Evolutionary conservation across 2,113 vertebrate species (phyloP), one percentile per base, ranked within the genome.

Genomic region (Ellobius talpinus): DNA sequence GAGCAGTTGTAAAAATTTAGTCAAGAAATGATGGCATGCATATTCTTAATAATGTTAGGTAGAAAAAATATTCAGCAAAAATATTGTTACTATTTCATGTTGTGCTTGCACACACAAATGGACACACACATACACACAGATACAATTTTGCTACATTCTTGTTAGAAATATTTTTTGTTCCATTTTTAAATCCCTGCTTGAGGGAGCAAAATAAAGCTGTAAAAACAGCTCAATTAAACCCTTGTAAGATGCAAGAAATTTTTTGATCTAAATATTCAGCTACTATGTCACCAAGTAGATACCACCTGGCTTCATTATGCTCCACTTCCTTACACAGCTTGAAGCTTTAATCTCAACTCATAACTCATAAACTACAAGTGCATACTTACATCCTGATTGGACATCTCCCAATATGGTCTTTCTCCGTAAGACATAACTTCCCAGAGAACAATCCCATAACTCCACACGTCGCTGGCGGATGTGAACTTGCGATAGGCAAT

Each of bases 371-470:
- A 36, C 52, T 91, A 78, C 42, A 96, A 86, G 86, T 97, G 99
- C 99, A 89, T 97, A 99, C 99, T 99, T 98, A 99, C 99, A 97
- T 99, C 99, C 98, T 99, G 99, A 98, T 99, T 99, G 98, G 99
- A 99, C 99, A 99, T 99, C 97, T 99, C 99, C 99, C 99, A 99
- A 98, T 99, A 99, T 79, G 99, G 99, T 95, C 99, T 99, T 96
- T 99, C 99, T 95, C 99, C 99, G 8, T 99, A 99, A 24, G 99
- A 99, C 99, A 99, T 99, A 98, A 99, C 99, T 97, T 99, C 99
- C 99, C 99, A 99, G 72, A 99, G 99, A 81, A 99, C 99, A 88
- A 99, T 99, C 84, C 99, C 99, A 0, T 99, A 99, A 98, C 99
- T 99, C 99, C 99, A 99, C 0, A 99, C 99, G 0, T 99, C 99